phyloP scores from a whole-genome alignment of 2,797 vertebrate genomes.

The Perodicticus potto region DNA sequence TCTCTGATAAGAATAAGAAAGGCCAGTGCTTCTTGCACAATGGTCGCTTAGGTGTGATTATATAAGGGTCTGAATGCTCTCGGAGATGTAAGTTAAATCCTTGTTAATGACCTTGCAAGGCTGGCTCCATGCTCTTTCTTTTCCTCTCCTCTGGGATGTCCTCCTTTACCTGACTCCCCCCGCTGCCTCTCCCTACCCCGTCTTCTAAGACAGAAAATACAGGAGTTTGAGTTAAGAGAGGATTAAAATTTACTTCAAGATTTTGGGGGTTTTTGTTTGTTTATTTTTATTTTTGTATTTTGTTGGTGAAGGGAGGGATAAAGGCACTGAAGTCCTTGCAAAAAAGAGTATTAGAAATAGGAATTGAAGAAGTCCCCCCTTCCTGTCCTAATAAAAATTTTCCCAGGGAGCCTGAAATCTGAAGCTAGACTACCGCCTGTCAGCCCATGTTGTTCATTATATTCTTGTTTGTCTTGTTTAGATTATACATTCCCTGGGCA shows the following conservation, averaged over 20 bases:
- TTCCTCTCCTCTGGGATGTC: background rate
- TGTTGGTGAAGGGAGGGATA: background rate
- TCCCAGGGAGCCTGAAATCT: background rate
- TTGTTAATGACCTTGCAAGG: background rate
- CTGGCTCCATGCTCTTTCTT: background rate
- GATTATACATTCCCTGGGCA: constrained; percentile 69
- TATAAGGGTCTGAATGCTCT: background rate
- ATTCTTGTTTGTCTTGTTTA: constrained; percentile 77
- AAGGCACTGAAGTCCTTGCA: background rate
- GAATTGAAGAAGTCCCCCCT: background rate
- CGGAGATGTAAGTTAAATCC: background rate
- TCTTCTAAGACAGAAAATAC: background rate
- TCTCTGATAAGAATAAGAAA: background rate
- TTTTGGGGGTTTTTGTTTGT: background rate
- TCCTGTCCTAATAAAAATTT: background rate
- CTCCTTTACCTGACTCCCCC: background rate
- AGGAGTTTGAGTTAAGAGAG: background rate
- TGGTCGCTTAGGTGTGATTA: background rate
- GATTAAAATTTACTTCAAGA: background rate
- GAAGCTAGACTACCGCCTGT: background rate
- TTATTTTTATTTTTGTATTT: background rate
- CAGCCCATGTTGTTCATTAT: constrained; percentile 66
- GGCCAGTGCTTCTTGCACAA: background rate
- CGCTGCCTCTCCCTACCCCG: background rate
- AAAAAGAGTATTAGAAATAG: background rate